Evolutionary conservation across 1,140 invertebrate species (phyloP).

Genomic region (Drosophila ambigua): DNA sequence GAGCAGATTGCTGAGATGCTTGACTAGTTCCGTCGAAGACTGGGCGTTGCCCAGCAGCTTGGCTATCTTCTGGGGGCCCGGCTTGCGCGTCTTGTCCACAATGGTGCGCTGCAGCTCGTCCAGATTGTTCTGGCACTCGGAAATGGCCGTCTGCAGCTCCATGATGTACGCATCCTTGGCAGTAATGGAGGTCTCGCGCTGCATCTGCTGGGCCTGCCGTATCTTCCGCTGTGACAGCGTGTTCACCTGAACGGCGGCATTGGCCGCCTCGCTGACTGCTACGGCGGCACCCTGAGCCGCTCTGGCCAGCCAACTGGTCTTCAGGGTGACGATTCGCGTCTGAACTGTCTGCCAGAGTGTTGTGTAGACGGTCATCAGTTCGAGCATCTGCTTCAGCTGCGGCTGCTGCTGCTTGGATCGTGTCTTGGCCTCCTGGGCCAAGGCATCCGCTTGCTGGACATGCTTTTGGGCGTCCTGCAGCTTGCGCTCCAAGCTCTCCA

Average conservation of each 20-base stretch:
- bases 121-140: conserved; percentile 86
- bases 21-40: conserved; percentile 90
- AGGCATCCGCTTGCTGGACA: conserved; percentile 85
- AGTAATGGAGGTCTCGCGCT: conserved; percentile 87
- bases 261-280: conserved; percentile 88
- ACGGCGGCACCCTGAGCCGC: conserved; percentile 74
- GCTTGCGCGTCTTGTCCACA: conserved; percentile 84
- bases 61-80: conserved; percentile 85
- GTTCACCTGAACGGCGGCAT: conserved; percentile 91
- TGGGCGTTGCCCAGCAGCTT: conserved; percentile 89
- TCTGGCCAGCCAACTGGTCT: conserved; percentile 83
- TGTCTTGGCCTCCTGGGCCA: conserved; percentile 86
- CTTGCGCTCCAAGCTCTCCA: conserved; percentile 86
- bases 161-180: conserved; percentile 91
- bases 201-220: conserved; percentile 74
- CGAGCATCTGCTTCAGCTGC: conserved; percentile 85
- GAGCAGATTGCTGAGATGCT: conserved; percentile 90
- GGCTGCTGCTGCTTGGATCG: conserved; percentile 85
- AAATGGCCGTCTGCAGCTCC: conserved; percentile 88
- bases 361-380: conserved; percentile 89
- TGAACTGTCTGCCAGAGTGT: conserved; percentile 87
- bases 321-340: conserved; percentile 85
- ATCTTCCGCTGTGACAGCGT: conserved; percentile 86
- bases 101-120: conserved; percentile 85
- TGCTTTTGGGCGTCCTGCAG: conserved; percentile 85